Evolutionary conservation across 2,113 vertebrate genomes (phyloP), one percentile per base, ranked within the genome.

Genomic region (Paraplagusia blochii): DNA sequence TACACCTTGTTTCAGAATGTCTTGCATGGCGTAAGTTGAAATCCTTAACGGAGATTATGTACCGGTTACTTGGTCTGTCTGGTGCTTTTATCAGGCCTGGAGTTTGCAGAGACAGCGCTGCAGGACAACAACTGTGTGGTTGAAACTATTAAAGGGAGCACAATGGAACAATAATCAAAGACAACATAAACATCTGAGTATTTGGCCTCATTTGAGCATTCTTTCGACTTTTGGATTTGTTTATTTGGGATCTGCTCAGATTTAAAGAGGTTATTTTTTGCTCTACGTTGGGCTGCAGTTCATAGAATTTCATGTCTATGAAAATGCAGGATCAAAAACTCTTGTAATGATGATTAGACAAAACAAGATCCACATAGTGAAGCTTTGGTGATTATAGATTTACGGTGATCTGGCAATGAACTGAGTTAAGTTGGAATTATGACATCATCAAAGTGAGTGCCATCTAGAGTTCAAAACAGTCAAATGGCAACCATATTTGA

Each of bases 171-270:
- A 78, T 71, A 75, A 63, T 76, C 48, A 72, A 53, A 34, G 47
- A 38, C 51, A 42, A 55, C 39, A 40, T 1, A 60, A 11, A 5
- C 15, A 34, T 44, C n/a, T n/a, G 15, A 56, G 53, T 58, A 58
- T 84, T 84, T 82, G 84, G 82, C 85, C 58, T 16, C 70, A 69
- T 76, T 42, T 36, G 15, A 81, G 79, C 81, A 60, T 74, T 85
- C 75, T 65, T 63, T 67, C 54, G 63, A 85, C 82, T 81, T 85
- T 82, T 88, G 82, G 82, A 69, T 82, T 82, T 60, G 67, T 84
- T 88, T 79, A 84, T 61, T 74, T 69, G 74, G 81, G 79, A 86
- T 82, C 75, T 82, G 73, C 63, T 49, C 50, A 75, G 67, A 71
- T 69, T 88, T 83, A 65, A 68, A 49, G n/a, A n/a, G 74, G 70